Conservation (phyloP, 1,140 invertebrate species). For the Drosophila pruinosa region DNA sequence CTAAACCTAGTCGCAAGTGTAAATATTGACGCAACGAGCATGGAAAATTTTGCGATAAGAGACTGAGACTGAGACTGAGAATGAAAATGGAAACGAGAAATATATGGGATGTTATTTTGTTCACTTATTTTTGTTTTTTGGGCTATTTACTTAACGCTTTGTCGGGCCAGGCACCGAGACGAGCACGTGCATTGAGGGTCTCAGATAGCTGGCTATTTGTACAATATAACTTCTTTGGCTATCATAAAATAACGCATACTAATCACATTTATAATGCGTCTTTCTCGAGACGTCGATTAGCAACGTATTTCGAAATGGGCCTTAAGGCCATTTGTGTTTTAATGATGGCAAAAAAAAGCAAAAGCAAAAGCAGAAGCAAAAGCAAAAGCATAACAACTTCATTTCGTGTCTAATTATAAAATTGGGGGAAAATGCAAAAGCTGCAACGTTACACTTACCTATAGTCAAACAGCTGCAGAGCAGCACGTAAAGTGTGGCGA, state of each 20-base stretch:
- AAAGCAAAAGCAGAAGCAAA: too few relatives aligned
- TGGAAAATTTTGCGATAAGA: constrained; percentile 22
- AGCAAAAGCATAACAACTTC: constrained; percentile 34
- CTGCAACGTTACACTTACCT: constrained; percentile 56
- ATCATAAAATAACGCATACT: not conserved
- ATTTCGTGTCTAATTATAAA: constrained; percentile 64
- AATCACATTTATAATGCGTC: not conserved
- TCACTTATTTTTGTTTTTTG: not conserved
- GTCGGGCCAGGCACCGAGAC: not conserved
- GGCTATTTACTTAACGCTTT: constrained; percentile 11
- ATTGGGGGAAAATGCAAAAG: not conserved
- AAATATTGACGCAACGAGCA: constrained; percentile 31
- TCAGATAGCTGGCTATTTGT: not conserved
- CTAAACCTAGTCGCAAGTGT: not conserved
- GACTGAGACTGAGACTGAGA: not conserved
- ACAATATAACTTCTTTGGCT: not conserved
- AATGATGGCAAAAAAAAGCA: not conserved
- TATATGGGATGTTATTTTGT: not conserved
- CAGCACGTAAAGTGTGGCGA: constrained; percentile 44
- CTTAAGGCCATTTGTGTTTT: constrained; percentile 29
- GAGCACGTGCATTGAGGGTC: not conserved
- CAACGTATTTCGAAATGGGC: too few relatives aligned
- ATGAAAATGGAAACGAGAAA: not conserved
- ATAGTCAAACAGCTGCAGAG: constrained; percentile 70
- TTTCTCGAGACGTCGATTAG: too few relatives aligned